A percentile compares a stretch with the other conserved stretches of the same genome.
Conservation (phyloP, 2,888 invertebrate genomes). For the Diabrotica balteata region DNA sequence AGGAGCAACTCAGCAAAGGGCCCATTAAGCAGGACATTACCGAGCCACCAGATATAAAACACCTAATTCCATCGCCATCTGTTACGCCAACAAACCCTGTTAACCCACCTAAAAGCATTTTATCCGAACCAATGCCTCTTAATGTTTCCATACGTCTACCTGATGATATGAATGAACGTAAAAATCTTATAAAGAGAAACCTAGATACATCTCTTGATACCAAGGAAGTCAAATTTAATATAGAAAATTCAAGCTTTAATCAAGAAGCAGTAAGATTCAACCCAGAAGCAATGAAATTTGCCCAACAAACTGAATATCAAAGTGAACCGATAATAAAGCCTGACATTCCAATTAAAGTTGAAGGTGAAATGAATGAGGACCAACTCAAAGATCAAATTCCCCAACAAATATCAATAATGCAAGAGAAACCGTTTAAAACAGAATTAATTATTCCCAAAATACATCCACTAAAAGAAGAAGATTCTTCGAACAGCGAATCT, state of each 20-base stretch:
- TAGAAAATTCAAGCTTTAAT: slow-evolving; percentile 42
- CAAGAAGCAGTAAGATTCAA: slow-evolving; percentile 38
- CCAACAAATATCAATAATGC: slow-evolving; percentile 34
- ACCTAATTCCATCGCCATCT: slow-evolving; percentile 21
- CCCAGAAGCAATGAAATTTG: slow-evolving; percentile 25
- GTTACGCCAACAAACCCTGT: slow-evolving; percentile 42
- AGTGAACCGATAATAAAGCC: slow-evolving; percentile 1
- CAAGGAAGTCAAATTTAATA: slow-evolving; percentile 47
- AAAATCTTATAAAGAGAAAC: slow-evolving; percentile 58
- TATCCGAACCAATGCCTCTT: slow-evolving; percentile 50
- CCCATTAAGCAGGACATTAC: slow-evolving; percentile 26
- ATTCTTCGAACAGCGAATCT: slow-evolving; percentile 53
- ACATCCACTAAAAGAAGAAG: slow-evolving; percentile 58
- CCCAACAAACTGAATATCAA: slow-evolving; percentile 24
- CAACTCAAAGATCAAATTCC: slow-evolving; percentile 48
- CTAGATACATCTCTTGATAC: slow-evolving; percentile 45
- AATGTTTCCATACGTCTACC: slow-evolving; percentile 59
- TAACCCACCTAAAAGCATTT: slow-evolving; percentile 26
- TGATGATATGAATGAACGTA: slow-evolving; percentile 58
- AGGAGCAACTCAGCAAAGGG: slow-evolving; percentile 27
- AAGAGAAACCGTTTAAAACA: slow-evolving; percentile 64
- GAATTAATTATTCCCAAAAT: slow-evolving; percentile 71
- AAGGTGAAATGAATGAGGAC: slow-evolving; percentile 38
- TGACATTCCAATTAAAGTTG: slow-evolving; percentile 40
- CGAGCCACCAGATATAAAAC: slow-evolving; percentile 29